Conservation (phyloP, 2,888 invertebrate species). For the Erannis defoliaria region DNA sequence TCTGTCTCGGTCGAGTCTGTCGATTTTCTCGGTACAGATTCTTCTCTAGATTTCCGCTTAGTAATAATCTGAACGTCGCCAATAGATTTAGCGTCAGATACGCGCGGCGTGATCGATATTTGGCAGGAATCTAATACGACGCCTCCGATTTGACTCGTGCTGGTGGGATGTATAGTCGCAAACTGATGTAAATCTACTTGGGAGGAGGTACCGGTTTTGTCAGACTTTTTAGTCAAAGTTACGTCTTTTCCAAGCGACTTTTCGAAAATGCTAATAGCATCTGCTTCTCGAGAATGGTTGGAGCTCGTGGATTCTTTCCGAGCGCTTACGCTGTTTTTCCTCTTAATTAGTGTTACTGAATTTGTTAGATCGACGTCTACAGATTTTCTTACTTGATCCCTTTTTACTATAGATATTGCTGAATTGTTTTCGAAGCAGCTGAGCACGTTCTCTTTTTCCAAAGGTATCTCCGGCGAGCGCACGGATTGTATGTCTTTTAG, state of each 20-base stretch:
- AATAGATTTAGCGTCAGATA: slow-evolving; percentile 59
- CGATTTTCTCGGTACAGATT: slow-evolving; percentile 69
- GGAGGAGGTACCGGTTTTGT: slow-evolving; percentile 63
- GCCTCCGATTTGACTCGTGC: slow-evolving; percentile 60
- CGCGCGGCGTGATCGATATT: slow-evolving; percentile 76
- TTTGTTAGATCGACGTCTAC: slow-evolving; percentile 81
- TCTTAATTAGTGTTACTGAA: slow-evolving; percentile 81
- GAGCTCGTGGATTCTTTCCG: slow-evolving; percentile 83
- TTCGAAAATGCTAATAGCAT: slow-evolving; percentile 83
- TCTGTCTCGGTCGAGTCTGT: slow-evolving; percentile 71
- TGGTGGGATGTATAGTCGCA: slow-evolving; percentile 73
- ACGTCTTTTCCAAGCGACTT: slow-evolving; percentile 83
- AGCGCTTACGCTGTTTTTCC: slow-evolving; percentile 74
- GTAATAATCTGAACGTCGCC: slow-evolving; percentile 64
- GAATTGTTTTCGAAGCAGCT: slow-evolving; percentile 85
- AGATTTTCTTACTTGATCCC: slow-evolving; percentile 80
- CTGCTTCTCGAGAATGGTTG: slow-evolving; percentile 78
- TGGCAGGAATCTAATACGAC: slow-evolving; percentile 74
- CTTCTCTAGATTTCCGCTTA: slow-evolving; percentile 71
- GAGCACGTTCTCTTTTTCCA: slow-evolving; percentile 81
- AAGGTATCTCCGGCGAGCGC: slow-evolving; percentile 74
- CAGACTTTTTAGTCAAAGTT: slow-evolving; percentile 80
- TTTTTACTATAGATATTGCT: slow-evolving; percentile 82
- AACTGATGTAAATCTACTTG: slow-evolving; percentile 76
- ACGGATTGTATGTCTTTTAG: slow-evolving; percentile 80